A percentile compares a stretch with the other conserved stretches of the same genome.
phyloP scores from a whole-genome alignment of 2,888 invertebrate species.

The Cephus pulcher region DNA sequence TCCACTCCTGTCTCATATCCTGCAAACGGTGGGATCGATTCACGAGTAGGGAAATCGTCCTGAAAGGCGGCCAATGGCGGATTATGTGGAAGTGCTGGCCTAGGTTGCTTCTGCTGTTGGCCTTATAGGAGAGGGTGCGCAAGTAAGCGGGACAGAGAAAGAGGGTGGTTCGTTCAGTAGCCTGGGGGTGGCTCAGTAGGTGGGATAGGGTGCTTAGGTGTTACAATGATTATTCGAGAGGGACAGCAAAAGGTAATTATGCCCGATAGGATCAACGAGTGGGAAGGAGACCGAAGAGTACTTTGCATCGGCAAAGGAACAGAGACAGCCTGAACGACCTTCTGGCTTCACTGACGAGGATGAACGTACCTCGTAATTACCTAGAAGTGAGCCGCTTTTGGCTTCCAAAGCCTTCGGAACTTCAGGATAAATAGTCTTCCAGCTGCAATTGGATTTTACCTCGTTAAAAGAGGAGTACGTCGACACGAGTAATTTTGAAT shows the following conservation, averaged over 20 bases:
- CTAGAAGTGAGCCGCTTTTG: constrained; percentile 20
- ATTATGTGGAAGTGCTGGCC: constrained; percentile 56
- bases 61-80: constrained; percentile 54
- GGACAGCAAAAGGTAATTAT: constrained; percentile 66
- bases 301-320: constrained; percentile 48
- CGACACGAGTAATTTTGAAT: no score
- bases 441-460: constrained; percentile 40
- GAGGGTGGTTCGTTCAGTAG: background rate
- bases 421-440: constrained; percentile 28
- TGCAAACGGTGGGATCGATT: no score
- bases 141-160: constrained; percentile 10
- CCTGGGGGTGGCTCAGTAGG: constrained; percentile 35
- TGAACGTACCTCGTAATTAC: constrained; percentile 12
- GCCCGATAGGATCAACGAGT: constrained; percentile 61
- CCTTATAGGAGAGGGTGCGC: background rate
- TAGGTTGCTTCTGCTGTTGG: constrained; percentile 40
- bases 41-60: constrained; percentile 53
- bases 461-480: no score
- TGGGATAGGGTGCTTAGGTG: constrained; percentile 65
- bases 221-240: constrained; percentile 67
- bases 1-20: no score
- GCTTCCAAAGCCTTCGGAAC: constrained; percentile 18
- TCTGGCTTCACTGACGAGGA: background rate
- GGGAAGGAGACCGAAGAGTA: constrained; percentile 54
- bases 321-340: constrained; percentile 12